These are phyloP conservation scores for Drosophila emarginata DNA, from an alignment of 2,888 invertebrate genomes.

Conservation along the genomic window DNA sequence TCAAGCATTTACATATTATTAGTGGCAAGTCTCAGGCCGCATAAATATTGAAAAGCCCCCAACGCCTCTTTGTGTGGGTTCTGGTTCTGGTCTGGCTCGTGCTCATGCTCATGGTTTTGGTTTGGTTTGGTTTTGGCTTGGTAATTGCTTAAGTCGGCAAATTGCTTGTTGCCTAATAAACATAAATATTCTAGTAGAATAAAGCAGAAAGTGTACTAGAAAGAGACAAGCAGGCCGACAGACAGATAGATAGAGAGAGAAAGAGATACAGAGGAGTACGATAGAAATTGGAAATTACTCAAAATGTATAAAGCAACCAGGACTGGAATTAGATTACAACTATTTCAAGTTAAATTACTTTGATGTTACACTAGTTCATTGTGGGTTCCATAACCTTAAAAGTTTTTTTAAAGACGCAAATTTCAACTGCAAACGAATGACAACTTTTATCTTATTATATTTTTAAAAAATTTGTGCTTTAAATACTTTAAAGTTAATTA, in stretches of 20 bases:
- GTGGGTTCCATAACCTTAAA: no score
- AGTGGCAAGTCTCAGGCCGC: constrained; percentile 41
- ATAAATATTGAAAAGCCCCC: constrained; percentile 73
- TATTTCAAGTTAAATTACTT: no score
- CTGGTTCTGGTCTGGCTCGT: constrained; percentile 19
- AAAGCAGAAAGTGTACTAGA: neutral
- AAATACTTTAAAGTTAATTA: no score
- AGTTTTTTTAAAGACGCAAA: no score
- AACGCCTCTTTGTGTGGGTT: constrained; percentile 54
- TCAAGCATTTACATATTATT: constrained; percentile 69
- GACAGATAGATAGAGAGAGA: neutral
- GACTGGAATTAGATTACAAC: neutral
- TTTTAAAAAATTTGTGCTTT: no score
- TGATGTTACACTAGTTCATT: neutral
- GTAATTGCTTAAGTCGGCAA: constrained; percentile 74
- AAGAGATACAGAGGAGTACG: neutral
- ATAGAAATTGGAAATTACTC: neutral
- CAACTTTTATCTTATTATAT: no score
- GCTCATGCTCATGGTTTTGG: no score
- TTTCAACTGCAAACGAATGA: no score
- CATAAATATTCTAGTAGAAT: constrained; percentile 59
- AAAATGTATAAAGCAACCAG: neutral
- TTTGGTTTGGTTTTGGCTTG: constrained; percentile 8
- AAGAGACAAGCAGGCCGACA: neutral
- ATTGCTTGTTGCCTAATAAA: constrained; percentile 69